Base-by-base conservation (phyloP, 1,140 invertebrate species). In the Stenopsyche tienmushanensis region DNA sequence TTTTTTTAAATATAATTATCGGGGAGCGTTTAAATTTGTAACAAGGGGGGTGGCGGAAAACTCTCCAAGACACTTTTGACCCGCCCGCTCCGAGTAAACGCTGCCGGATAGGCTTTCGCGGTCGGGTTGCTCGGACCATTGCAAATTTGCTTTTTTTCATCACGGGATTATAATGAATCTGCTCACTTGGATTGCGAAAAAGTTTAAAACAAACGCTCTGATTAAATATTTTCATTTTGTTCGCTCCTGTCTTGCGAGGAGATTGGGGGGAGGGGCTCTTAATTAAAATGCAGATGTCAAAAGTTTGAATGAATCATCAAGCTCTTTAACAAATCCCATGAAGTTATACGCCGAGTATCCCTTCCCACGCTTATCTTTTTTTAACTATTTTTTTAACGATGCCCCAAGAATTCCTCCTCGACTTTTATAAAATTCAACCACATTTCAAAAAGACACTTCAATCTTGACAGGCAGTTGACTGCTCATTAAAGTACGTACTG, bases 1-100 rank as follows among this genome's bases (percentile, higher is more conserved):
- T 70, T 66, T 70, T 65, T 70, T 64, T 41, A 57, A 70, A 65
- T 70, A 70, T 66, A 66, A 70, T 70, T 67, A 70, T 70, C 64
- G 47, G 18, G 53, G 42, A 45, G 65, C 54, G 58, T 34, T 34
- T 34, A 34, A 5, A 34, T 13, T n/a, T n/a, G n/a, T n/a, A n/a
- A n/a, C n/a, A n/a, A n/a, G n/a, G n/a, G 29, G 29, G 29, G 29
- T 7, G 5, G 29, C 29, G 5, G 29, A 34, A 34, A 34, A 34
- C 29, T 34, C 13, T n/a, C n/a, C n/a, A n/a, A n/a, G n/a, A n/a
- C n/a, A n/a, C n/a, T n/a, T n/a, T n/a, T n/a, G n/a, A n/a, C n/a
- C n/a, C n/a, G n/a, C n/a, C n/a, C n/a, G n/a, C n/a, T n/a, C n/a
- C n/a, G n/a, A n/a, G n/a, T n/a, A n/a, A n/a, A n/a, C n/a, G n/a